Percentiles rank a stretch among this genome's conserved stretches.
phyloP scores from a whole-genome alignment of 2,797 vertebrate species.

The Muscicapa striata region DNA sequence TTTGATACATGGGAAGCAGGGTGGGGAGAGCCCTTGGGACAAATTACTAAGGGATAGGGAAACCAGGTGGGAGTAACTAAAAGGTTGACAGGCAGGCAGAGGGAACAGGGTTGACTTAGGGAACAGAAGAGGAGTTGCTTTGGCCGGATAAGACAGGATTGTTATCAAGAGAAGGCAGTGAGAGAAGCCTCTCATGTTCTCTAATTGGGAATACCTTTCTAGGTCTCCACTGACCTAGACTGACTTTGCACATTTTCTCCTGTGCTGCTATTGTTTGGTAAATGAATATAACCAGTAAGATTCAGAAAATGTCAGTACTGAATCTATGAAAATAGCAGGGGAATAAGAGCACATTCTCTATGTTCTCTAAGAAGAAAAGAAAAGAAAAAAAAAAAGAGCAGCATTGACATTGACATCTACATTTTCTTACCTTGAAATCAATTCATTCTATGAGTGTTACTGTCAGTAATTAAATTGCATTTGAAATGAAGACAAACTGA shows the following conservation, averaged over 20 bases:
- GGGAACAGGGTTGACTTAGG: no score
- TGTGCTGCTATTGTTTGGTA: neutral
- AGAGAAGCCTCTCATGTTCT: no score
- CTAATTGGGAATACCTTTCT: no score
- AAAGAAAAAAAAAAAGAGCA: neutral
- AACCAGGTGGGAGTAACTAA: no score
- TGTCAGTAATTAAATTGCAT: neutral
- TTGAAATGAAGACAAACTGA: neutral
- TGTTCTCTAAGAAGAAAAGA: neutral
- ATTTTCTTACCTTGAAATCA: neutral
- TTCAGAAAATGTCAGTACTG: neutral
- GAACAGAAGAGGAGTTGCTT: no score
- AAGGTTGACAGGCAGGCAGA: no score
- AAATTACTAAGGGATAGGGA: no score
- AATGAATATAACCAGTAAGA: neutral
- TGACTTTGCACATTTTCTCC: constrained; percentile 2
- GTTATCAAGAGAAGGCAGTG: no score
- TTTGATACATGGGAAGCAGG: no score
- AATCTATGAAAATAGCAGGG: neutral
- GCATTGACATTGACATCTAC: neutral
- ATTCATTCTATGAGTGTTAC: neutral
- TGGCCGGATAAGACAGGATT: no score
- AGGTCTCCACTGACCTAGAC: no score
- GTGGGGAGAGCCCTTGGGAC: no score
- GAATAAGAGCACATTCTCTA: neutral